phyloP scores from a whole-genome alignment of 2,888 invertebrate genomes.

The Sinotaia quadrata region DNA sequence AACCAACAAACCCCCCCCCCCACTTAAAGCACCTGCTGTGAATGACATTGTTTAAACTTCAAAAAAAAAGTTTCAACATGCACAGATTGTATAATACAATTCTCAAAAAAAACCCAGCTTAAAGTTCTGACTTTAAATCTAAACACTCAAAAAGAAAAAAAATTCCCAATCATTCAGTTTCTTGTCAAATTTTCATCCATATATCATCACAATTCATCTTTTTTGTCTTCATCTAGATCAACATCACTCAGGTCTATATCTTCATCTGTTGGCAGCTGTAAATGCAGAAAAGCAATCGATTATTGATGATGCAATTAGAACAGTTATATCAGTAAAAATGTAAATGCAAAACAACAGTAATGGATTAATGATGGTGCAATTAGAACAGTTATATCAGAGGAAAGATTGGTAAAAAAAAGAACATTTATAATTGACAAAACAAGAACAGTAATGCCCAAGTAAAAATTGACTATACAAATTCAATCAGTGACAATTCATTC shows the following conservation, averaged over 20 bases:
- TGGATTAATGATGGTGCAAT: background rate
- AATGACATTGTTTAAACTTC: too few relatives aligned
- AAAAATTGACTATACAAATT: too few relatives aligned
- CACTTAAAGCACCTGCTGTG: too few relatives aligned
- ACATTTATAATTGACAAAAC: background rate
- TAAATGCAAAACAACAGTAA: background rate
- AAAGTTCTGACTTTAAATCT: too few relatives aligned
- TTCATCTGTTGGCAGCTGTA: conserved; percentile 76
- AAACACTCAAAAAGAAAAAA: too few relatives aligned
- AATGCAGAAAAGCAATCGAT: conserved; percentile 19
- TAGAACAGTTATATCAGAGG: background rate
- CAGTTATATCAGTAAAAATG: background rate
- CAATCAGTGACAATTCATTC: too few relatives aligned
- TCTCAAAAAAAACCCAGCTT: too few relatives aligned
- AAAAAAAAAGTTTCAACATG: too few relatives aligned
- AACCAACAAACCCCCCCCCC: too few relatives aligned
- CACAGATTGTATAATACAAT: too few relatives aligned
- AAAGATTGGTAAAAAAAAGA: background rate
- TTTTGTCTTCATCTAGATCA: conserved; percentile 55
- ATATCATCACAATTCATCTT: conserved; percentile 43
- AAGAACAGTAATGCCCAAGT: background rate
- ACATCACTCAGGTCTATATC: conserved; percentile 94
- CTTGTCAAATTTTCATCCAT: too few relatives aligned
- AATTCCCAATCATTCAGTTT: too few relatives aligned
- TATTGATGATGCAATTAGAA: background rate